Evolutionary conservation across 2,888 invertebrate species (phyloP).

Genomic region (Toxonevra muliebris): DNA sequence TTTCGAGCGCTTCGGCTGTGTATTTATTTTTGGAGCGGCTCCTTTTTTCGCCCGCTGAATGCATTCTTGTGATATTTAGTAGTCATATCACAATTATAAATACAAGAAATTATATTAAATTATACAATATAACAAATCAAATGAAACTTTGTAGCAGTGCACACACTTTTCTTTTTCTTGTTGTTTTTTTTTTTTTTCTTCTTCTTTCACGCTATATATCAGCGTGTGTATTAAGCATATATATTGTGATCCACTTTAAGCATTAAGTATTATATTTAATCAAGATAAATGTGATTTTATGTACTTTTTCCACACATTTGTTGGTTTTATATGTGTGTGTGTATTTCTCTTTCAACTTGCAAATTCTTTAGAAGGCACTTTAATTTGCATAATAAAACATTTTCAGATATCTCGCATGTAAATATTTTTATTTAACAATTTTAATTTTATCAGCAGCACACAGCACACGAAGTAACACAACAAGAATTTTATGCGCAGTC

Average conservation of each 20-base stretch:
- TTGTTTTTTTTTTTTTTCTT: slow-evolving; percentile 17
- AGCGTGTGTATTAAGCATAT: not conserved
- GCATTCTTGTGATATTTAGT: slow-evolving; percentile 64
- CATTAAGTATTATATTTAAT: slow-evolving; percentile 33
- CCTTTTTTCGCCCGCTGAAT: slow-evolving; percentile 67
- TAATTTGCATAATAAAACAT: slow-evolving; percentile 50
- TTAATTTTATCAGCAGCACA: slow-evolving; percentile 27
- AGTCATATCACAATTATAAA: slow-evolving; percentile 63
- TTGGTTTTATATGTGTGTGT: slow-evolving; percentile 6
- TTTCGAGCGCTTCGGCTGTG: slow-evolving; percentile 65
- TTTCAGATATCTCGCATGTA: slow-evolving; percentile 23
- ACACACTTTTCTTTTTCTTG: slow-evolving; percentile 3
- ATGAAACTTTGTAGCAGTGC: not conserved
- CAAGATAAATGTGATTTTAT: slow-evolving; percentile 35
- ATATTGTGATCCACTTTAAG: slow-evolving; percentile 28
- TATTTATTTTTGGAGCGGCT: slow-evolving; percentile 66
- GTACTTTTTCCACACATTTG: slow-evolving; percentile 8
- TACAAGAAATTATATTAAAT: not conserved
- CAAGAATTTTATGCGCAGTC: not conserved
- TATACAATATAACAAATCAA: not conserved
- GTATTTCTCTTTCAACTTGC: slow-evolving; percentile 36
- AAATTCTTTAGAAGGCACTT: slow-evolving; percentile 40
- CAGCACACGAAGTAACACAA: slow-evolving; percentile 17
- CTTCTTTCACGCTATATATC: not conserved
- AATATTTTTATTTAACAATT: slow-evolving; percentile 16